These are phyloP conservation scores for Scyliorhinus canicula DNA, from an alignment of 2,797 vertebrate species.

Conservation along the genomic window DNA sequence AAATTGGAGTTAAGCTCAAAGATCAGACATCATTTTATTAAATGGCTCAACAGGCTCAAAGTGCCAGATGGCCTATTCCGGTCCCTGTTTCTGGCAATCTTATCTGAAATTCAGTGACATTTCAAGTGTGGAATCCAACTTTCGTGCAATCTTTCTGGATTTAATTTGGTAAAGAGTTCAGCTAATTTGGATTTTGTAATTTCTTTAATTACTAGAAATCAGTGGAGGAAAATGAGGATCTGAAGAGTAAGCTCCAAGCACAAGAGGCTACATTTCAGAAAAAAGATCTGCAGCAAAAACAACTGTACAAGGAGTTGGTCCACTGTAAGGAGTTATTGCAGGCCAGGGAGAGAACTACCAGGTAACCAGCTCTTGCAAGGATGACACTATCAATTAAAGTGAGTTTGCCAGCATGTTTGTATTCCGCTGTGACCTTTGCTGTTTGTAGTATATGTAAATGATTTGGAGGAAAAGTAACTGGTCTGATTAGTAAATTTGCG, in stretches of 20 bases:
- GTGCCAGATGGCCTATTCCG: neutral
- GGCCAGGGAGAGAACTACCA: slow-evolving; percentile 63
- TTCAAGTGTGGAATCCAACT: neutral
- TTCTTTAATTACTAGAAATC: slow-evolving; percentile 52
- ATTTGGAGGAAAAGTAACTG: too few relatives aligned
- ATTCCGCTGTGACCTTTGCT: too few relatives aligned
- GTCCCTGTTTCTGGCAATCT: neutral
- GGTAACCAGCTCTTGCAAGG: slow-evolving; percentile 52
- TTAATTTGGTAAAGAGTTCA: neutral
- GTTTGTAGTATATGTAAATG: too few relatives aligned
- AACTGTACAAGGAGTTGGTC: slow-evolving; percentile 60
- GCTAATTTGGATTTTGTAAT: neutral
- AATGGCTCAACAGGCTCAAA: neutral
- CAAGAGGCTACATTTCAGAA: slow-evolving; percentile 64
- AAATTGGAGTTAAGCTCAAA: neutral
- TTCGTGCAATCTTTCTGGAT: neutral
- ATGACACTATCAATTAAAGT: neutral
- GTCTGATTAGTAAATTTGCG: too few relatives aligned
- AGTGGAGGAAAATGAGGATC: slow-evolving; percentile 67
- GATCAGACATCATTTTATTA: neutral
- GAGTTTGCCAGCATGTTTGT: too few relatives aligned
- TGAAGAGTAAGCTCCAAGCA: slow-evolving; percentile 61
- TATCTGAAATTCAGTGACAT: neutral
- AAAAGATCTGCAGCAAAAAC: slow-evolving; percentile 61
- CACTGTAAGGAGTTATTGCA: slow-evolving; percentile 58